Base-by-base conservation (phyloP, 2,888 invertebrate genomes). In the Agapostemon virescens region DNA sequence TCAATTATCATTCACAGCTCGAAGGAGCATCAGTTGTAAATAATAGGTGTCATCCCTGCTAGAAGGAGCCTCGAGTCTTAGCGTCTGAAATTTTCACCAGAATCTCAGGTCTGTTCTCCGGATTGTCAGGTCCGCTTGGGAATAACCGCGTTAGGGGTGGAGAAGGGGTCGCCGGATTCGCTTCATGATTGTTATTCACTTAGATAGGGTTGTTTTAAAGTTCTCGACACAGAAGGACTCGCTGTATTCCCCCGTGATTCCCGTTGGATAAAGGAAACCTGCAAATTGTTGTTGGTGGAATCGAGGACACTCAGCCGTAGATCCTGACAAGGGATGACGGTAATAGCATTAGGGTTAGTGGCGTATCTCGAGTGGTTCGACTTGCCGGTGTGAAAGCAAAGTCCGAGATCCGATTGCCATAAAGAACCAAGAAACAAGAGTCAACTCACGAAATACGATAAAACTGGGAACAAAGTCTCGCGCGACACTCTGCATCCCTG, bases 321-420 rank as follows among this genome's bases (percentile, higher is more conserved):
- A 83, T 83, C 69, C 63, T 38, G 67, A 70, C 74, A 52, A 79
- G 82, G 85, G 77, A 70, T 67, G 84, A 83, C 71, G 84, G 86
- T 89, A 89, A 89, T 86, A 84, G 86, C 84, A 88, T 89, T 89
- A 88, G 88, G 87, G 87, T 89, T 85, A 86, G 89, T 85, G 86
- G 87, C 87, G 86, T 86, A 88, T 89, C 86, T 89, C 83, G 85
- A 88, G 86, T 82, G 85, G 86, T 82, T 85, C 70, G 81, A 71
- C 77, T 63, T 33, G 36, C 33, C 15, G 13, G 26, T 26, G 55
- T 26, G 55, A 30, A 30, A 58, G 30, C 26, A 30, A 30, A 58
- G 58, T 58, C 30, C 58, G 58, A 58, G 71, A 81, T 63, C 73
- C 73, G 77, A 80, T 55, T 55, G 55, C 55, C 26, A 55, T 55